Percentiles rank a stretch among this genome's conserved stretches.
phyloP scores from a whole-genome alignment of 1,140 invertebrate genomes.

The Ceratina japonica region DNA sequence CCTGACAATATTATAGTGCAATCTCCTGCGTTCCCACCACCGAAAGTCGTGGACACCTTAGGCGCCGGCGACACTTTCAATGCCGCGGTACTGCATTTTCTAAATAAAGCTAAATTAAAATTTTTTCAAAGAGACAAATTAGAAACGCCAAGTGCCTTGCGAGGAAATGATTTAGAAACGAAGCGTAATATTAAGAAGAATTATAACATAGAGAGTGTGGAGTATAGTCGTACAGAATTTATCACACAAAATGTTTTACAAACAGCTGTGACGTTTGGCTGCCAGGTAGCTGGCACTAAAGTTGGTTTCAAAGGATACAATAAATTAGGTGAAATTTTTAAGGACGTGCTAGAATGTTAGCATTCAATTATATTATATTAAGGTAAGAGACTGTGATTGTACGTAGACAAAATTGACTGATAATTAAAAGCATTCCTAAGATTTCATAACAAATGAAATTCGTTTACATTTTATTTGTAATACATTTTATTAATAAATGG shows the following conservation, averaged over 20 bases:
- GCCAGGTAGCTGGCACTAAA: slow-evolving; percentile 82
- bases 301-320: slow-evolving; percentile 81
- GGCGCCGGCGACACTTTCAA: slow-evolving; percentile 86
- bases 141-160: background rate
- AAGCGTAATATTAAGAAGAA: slow-evolving; percentile 57
- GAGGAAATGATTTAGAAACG: background rate
- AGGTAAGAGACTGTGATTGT: background rate
- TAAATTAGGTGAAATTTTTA: slow-evolving; percentile 59
- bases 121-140: slow-evolving; percentile 20
- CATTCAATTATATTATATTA: background rate
- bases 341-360: slow-evolving; percentile 28
- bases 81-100: slow-evolving; percentile 80
- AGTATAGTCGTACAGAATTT: slow-evolving; percentile 61
- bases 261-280: slow-evolving; percentile 81
- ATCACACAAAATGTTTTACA: slow-evolving; percentile 66
- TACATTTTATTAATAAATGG: no score
- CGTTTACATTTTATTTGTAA: background rate
- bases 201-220: slow-evolving; percentile 61
- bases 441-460: slow-evolving; percentile 1
- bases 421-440: background rate
- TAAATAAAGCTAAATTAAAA: slow-evolving; percentile 72
- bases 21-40: slow-evolving; percentile 80
- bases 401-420: background rate
- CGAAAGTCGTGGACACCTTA: slow-evolving; percentile 82
- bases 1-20: slow-evolving; percentile 77